Percentiles rank a stretch among this genome's conserved stretches.
Conservation (phyloP, 2,888 invertebrate genomes). For the Pediacus dermestoides region DNA sequence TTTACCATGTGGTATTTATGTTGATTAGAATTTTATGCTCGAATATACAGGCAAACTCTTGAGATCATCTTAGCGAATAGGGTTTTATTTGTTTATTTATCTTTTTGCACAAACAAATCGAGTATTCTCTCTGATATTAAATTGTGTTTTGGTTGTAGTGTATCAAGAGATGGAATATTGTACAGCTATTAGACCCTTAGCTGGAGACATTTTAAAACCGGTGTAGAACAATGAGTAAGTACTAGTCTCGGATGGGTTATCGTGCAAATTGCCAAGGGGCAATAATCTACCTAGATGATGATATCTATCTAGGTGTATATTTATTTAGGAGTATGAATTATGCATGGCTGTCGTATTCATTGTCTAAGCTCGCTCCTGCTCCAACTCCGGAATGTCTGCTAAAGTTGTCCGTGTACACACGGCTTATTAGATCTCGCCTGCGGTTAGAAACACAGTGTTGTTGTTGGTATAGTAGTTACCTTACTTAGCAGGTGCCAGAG, state of each 20-base stretch:
- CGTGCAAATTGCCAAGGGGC: constrained; percentile 31
- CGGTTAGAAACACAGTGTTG: constrained; percentile 8
- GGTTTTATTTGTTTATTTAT: too few relatives aligned
- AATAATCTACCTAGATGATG: constrained; percentile 40
- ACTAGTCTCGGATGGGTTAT: constrained; percentile 19
- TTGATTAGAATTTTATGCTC: too few relatives aligned
- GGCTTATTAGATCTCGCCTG: constrained; percentile 33
- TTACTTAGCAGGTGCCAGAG: neutral
- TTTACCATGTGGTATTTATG: too few relatives aligned
- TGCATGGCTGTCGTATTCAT: constrained; percentile 41
- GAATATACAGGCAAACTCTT: too few relatives aligned
- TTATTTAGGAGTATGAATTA: constrained; percentile 47
- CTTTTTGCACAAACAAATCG: too few relatives aligned
- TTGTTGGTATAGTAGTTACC: neutral
- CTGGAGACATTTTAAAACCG: too few relatives aligned
- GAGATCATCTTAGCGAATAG: too few relatives aligned
- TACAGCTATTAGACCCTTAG: too few relatives aligned
- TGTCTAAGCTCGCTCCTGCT: constrained; percentile 29
- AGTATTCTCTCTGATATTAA: too few relatives aligned
- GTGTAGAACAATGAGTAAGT: constrained; percentile 27
- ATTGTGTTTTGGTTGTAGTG: too few relatives aligned
- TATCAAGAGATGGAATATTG: too few relatives aligned
- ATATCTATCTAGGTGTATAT: constrained; percentile 44
- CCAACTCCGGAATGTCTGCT: too few relatives aligned
- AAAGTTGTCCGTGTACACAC: constrained; percentile 11